Conservation (phyloP, 2,113 vertebrate genomes). For the Melanocharis versteri region DNA sequence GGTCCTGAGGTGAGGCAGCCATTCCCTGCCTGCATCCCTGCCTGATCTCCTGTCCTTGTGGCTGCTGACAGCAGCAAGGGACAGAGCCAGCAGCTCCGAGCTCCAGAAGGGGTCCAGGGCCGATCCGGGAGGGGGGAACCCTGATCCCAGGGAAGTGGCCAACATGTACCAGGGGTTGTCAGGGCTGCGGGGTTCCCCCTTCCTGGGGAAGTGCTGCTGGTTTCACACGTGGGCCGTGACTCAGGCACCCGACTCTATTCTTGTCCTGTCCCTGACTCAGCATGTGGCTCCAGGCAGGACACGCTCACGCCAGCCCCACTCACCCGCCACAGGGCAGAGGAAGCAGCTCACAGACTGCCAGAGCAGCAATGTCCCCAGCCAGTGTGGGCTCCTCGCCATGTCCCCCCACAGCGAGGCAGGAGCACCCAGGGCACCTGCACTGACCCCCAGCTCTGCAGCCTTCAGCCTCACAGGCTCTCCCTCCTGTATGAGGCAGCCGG, state of each 20-base stretch:
- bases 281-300: not conserved
- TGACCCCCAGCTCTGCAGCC: not conserved
- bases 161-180: not conserved
- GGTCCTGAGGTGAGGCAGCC: not conserved
- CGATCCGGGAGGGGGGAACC: not conserved
- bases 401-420: not conserved
- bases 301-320: not conserved
- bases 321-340: accelerated
- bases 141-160: not conserved
- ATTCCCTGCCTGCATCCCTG: not conserved
- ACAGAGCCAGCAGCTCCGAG: not conserved
- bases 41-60: not conserved
- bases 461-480: not conserved
- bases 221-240: not conserved
- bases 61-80: not conserved
- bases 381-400: not conserved
- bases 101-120: not conserved
- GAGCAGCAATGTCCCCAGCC: accelerated
- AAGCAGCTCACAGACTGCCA: not conserved
- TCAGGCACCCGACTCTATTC: not conserved
- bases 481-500: not conserved
- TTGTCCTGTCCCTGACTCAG: not conserved
- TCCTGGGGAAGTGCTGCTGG: not conserved
- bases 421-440: not conserved
- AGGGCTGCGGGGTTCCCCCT: not conserved